Conservation (phyloP, 2,888 invertebrate species). For the Phaedon cochleariae region DNA sequence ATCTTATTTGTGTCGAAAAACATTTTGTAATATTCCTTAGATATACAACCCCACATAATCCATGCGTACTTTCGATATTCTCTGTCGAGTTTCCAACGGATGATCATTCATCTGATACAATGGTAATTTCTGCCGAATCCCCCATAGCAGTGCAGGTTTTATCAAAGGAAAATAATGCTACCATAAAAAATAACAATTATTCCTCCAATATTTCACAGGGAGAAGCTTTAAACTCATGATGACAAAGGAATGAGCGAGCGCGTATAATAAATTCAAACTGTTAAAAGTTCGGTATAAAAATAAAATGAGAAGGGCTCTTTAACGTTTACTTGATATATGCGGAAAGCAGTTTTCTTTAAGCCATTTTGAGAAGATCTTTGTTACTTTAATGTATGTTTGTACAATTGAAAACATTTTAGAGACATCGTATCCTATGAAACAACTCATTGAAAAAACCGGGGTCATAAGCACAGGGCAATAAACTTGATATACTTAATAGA, state of each 20-base stretch:
- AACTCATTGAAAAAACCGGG: constrained; percentile 44
- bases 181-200: constrained; percentile 29
- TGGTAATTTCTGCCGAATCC: constrained; percentile 15
- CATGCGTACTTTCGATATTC: background rate
- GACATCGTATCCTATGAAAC: constrained; percentile 45
- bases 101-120: constrained; percentile 10
- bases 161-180: constrained; percentile 29
- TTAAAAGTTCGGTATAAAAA: constrained; percentile 41
- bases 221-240: constrained; percentile 28
- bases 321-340: constrained; percentile 47
- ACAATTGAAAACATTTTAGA: constrained; percentile 48
- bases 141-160: constrained; percentile 20
- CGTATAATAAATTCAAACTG: constrained; percentile 39
- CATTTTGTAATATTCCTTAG: background rate
- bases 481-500: constrained; percentile 34
- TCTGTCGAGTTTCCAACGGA: constrained; percentile 5
- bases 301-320: constrained; percentile 38
- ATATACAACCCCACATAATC: background rate
- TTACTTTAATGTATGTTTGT: constrained; percentile 49
- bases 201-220: constrained; percentile 29
- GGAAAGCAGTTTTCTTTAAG: constrained; percentile 46
- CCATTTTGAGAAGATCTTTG: constrained; percentile 47
- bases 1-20: background rate
- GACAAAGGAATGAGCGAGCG: constrained; percentile 37
- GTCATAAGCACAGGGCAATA: constrained; percentile 41